Evolutionary conservation across 1,140 invertebrate genomes (phyloP).

Genomic region (Drosophila suzukii): DNA sequence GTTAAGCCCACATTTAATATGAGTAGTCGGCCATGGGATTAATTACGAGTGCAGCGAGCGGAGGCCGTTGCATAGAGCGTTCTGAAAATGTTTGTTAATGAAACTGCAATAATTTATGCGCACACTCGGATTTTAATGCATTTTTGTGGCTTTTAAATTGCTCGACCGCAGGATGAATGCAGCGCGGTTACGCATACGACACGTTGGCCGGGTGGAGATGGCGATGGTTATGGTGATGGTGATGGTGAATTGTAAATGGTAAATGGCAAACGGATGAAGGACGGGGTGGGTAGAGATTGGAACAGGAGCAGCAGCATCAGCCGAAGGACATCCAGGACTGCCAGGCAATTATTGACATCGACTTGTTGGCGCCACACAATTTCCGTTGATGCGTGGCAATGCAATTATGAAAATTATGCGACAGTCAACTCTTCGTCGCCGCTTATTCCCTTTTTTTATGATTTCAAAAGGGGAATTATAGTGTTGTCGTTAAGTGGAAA

Average conservation of each 20-base stretch:
- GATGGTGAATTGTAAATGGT: not conserved
- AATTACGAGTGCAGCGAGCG: constrained; percentile 45
- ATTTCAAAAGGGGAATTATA: not conserved
- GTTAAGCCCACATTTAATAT: constrained; percentile 45
- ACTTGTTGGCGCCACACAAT: constrained; percentile 68
- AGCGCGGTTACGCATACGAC: constrained; percentile 44
- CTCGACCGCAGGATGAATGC: constrained; percentile 27
- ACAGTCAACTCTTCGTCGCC: constrained; percentile 15
- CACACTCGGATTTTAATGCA: constrained; percentile 66
- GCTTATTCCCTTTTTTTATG: constrained; percentile 1
- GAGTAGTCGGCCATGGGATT: constrained; percentile 42
- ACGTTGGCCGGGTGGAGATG: constrained; percentile 25
- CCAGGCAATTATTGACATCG: constrained; percentile 66
- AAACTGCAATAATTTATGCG: constrained; percentile 67
- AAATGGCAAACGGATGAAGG: not conserved
- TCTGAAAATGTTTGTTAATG: constrained; percentile 65
- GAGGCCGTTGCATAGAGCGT: constrained; percentile 20
- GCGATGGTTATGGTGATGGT: too few relatives aligned
- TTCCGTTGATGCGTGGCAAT: constrained; percentile 67
- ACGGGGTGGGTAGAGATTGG: not conserved
- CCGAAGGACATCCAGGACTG: constrained; percentile 14
- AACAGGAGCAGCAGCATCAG: not conserved
- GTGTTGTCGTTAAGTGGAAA: not conserved
- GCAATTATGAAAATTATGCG: constrained; percentile 72
- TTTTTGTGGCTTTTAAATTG: constrained; percentile 67